Evolutionary conservation across 2,113 vertebrate species (phyloP).

Genomic region (Xenopus borealis): DNA sequence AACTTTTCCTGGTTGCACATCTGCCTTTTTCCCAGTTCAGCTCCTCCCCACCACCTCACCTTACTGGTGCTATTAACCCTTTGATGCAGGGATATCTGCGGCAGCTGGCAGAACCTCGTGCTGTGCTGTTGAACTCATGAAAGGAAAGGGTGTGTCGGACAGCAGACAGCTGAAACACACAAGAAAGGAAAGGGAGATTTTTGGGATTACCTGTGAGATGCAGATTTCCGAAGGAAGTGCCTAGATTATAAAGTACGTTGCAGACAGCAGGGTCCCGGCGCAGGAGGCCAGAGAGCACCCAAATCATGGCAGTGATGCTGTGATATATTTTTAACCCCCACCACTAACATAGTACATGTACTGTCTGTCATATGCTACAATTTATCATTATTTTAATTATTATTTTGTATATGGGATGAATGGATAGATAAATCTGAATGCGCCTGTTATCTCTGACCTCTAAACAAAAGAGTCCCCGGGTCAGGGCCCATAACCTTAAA

Average conservation of each 20-base stretch:
- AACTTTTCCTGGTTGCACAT: constrained; percentile 21
- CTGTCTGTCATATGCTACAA: too few species aligned
- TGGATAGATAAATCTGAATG: too few species aligned
- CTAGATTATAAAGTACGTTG: not conserved
- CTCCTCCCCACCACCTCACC: constrained; percentile 56
- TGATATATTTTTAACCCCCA: too few species aligned
- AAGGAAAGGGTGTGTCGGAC: constrained; percentile 48
- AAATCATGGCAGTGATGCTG: not conserved
- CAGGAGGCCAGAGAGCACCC: not conserved
- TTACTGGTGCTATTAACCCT: constrained; percentile 67
- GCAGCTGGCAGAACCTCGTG: constrained; percentile 31
- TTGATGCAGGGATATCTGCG: constrained; percentile 50
- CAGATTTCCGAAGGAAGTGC: constrained; percentile 19
- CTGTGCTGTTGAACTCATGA: constrained; percentile 51
- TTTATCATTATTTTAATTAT: too few species aligned
- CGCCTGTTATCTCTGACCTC: too few species aligned
- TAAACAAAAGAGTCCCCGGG: too few species aligned
- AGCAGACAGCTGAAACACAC: constrained; percentile 52
- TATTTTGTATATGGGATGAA: too few species aligned
- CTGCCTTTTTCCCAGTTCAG: constrained; percentile 19
- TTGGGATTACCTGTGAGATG: constrained; percentile 35
- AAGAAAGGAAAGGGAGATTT: constrained; percentile 39
- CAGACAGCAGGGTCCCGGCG: constrained; percentile 8
- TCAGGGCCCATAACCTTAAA: too few species aligned
- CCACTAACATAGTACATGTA: too few species aligned